Percentiles rank a stretch among this genome's conserved stretches.
These are phyloP conservation scores for Platysteira castanea DNA, from an alignment of 2,113 vertebrate species.

Conservation along the genomic window DNA sequence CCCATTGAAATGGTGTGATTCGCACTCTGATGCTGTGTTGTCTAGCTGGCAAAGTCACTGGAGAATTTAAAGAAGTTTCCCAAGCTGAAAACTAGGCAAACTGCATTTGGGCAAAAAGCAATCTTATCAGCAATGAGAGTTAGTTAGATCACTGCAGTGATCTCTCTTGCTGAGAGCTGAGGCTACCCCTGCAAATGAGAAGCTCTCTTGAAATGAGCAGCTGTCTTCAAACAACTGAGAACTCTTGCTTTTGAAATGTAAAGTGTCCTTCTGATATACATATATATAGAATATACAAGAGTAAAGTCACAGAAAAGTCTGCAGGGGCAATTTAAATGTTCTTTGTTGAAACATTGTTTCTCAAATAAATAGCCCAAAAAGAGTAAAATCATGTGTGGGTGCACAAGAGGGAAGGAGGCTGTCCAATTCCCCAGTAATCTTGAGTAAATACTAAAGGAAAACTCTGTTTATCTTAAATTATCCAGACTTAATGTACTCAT, in stretches of 20 bases:
- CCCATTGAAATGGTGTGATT: conserved; percentile 59
- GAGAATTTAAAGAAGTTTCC: conserved; percentile 58
- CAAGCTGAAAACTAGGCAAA: conserved; percentile 45
- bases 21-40: conserved; percentile 54
- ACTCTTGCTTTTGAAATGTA: conserved; percentile 49
- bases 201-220: background rate
- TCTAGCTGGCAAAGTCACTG: conserved; percentile 50
- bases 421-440: background rate
- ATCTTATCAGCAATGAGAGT: conserved; percentile 7
- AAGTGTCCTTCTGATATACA: conserved; percentile 21
- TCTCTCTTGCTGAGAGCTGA: conserved; percentile 12
- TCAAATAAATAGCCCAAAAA: background rate
- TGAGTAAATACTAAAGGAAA: background rate
- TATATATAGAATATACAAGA: background rate
- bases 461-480: background rate
- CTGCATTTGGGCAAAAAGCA: conserved; percentile 24
- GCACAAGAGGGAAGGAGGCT: background rate
- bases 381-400: background rate
- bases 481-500: background rate
- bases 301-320: background rate
- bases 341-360: conserved; percentile 12
- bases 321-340: background rate
- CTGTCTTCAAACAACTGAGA: background rate
- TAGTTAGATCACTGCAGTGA: background rate
- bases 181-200: conserved; percentile 14